phyloP scores from a whole-genome alignment of 1,140 invertebrate species.

The Phocides pigmalion region DNA sequence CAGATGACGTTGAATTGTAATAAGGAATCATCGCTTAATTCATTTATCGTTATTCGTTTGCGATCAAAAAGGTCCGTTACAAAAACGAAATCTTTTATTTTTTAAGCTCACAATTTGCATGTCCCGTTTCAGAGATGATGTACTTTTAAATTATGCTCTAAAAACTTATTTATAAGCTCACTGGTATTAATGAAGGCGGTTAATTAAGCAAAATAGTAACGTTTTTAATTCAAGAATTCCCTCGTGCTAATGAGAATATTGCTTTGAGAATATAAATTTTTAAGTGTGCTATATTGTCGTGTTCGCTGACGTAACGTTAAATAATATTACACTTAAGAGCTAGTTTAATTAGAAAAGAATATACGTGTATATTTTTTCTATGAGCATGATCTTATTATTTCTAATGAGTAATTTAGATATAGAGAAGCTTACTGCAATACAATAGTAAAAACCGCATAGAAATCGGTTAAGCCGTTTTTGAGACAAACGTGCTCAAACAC shows the following conservation, averaged over 20 bases:
- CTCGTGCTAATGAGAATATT: conserved; percentile 37
- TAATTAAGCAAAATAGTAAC: conserved; percentile 64
- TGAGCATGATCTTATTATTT: too few relatives aligned
- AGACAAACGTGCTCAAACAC: too few relatives aligned
- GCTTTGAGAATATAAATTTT: conserved; percentile 25
- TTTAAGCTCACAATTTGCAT: conserved; percentile 77
- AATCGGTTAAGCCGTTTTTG: too few relatives aligned
- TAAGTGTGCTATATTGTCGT: not conserved
- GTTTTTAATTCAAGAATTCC: conserved; percentile 47
- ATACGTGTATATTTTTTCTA: too few relatives aligned
- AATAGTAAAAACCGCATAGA: too few relatives aligned
- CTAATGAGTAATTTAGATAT: too few relatives aligned
- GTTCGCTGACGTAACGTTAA: conserved; percentile 7
- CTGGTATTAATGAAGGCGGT: conserved; percentile 54
- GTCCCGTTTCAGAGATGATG: conserved; percentile 75
- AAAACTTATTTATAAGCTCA: conserved; percentile 70
- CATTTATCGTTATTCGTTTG: conserved; percentile 22
- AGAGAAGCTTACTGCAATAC: too few relatives aligned
- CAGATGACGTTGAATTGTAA: too few relatives aligned
- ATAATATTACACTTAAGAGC: not conserved
- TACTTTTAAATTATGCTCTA: conserved; percentile 72
- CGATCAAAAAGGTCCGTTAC: conserved; percentile 49
- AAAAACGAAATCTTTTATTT: conserved; percentile 80
- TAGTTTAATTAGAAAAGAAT: conserved; percentile 3
- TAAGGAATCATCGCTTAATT: not conserved